Conservation (phyloP, 2,113 vertebrate genomes). For the Oncorhynchus keta region DNA sequence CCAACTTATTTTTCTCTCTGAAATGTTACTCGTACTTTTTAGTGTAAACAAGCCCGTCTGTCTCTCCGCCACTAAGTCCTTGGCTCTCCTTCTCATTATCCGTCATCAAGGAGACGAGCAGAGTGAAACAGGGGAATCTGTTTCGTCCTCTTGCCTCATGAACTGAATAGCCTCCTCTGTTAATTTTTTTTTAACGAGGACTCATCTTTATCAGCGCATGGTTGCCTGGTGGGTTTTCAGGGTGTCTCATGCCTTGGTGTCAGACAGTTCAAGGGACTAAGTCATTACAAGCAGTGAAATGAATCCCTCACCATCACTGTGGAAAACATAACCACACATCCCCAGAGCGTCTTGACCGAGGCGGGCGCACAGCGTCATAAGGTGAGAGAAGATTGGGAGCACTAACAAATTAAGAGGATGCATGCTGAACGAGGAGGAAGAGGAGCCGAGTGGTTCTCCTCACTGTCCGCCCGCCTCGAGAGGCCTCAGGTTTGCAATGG, state of each 20-base stretch:
- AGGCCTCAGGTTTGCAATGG: slow-evolving; percentile 38
- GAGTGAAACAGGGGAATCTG: slow-evolving; percentile 54
- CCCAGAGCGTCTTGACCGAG: slow-evolving; percentile 23
- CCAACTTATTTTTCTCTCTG: background rate
- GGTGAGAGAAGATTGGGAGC: slow-evolving; percentile 56
- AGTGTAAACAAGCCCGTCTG: slow-evolving; percentile 58
- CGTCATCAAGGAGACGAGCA: slow-evolving; percentile 50
- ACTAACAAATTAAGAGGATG: slow-evolving; percentile 46
- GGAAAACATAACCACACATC: slow-evolving; percentile 53
- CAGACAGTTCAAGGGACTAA: slow-evolving; percentile 48
- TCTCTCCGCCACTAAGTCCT: slow-evolving; percentile 38
- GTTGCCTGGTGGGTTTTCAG: background rate
- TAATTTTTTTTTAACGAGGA: slow-evolving; percentile 29
- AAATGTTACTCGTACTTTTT: slow-evolving; percentile 14
- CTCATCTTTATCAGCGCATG: slow-evolving; percentile 19
- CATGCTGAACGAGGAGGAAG: slow-evolving; percentile 52
- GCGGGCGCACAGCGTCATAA: slow-evolving; percentile 8
- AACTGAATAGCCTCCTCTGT: slow-evolving; percentile 44
- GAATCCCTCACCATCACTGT: slow-evolving; percentile 50
- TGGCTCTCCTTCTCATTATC: slow-evolving; percentile 60
- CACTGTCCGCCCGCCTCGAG: slow-evolving; percentile 37
- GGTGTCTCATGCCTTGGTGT: slow-evolving; percentile 21
- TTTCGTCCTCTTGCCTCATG: slow-evolving; percentile 62
- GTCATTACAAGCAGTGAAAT: slow-evolving; percentile 52
- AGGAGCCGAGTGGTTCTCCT: slow-evolving; percentile 33